phyloP scores from a whole-genome alignment of 2,888 invertebrate genomes.

The Eudasyphora cyanicolor region DNA sequence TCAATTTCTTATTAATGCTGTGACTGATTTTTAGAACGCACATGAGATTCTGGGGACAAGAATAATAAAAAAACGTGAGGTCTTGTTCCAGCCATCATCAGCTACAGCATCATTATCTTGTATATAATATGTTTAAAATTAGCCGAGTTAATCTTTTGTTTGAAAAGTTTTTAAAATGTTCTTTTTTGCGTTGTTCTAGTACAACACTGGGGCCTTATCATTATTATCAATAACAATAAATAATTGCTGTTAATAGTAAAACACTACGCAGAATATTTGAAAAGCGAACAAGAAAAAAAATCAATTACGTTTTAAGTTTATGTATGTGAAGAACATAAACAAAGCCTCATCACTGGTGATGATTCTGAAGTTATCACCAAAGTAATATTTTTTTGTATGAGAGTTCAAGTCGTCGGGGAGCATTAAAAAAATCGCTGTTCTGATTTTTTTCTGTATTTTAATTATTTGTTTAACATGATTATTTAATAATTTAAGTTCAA shows the following conservation, averaged over 20 bases:
- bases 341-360: neutral
- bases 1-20: slow-evolving; percentile 24
- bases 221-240: slow-evolving; percentile 24
- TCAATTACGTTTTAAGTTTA: slow-evolving; percentile 63
- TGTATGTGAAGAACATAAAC: neutral
- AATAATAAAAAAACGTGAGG: slow-evolving; percentile 41
- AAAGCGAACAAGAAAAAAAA: no score
- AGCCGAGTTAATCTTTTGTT: slow-evolving; percentile 33
- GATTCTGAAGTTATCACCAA: neutral
- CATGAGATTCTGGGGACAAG: neutral
- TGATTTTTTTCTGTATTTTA: slow-evolving; percentile 44
- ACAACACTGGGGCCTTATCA: slow-evolving; percentile 38
- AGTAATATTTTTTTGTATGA: neutral
- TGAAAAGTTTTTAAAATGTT: neutral
- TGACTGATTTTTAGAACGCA: neutral
- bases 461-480: slow-evolving; percentile 78
- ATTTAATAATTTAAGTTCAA: slow-evolving; percentile 76
- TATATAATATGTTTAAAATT: slow-evolving; percentile 4
- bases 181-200: neutral
- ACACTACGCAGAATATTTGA: slow-evolving; percentile 57
- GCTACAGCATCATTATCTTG: neutral
- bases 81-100: slow-evolving; percentile 26
- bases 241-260: slow-evolving; percentile 19
- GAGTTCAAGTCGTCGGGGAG: neutral
- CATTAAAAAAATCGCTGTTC: neutral